These are phyloP conservation scores for Oryzias woworae DNA, from an alignment of 2,113 vertebrate genomes.

Conservation along the genomic window DNA sequence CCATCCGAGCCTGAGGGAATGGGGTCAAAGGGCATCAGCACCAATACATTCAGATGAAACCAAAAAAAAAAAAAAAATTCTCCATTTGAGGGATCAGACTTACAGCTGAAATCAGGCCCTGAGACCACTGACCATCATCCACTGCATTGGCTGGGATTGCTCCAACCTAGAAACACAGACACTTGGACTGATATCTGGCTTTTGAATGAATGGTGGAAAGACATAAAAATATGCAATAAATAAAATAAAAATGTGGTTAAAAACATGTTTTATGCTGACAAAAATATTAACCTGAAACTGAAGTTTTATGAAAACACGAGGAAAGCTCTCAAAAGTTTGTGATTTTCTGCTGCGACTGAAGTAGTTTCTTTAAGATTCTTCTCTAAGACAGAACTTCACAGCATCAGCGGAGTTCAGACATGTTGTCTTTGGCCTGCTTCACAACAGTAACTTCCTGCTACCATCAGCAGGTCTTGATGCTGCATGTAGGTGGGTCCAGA, in stretches of 20 bases:
- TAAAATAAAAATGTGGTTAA: not conserved
- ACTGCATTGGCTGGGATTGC: slow-evolving; percentile 91
- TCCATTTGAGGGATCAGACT: slow-evolving; percentile 64
- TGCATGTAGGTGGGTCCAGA: not conserved
- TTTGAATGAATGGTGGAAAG: not conserved
- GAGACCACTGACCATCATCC: slow-evolving; percentile 98
- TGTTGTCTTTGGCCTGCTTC: too few relatives aligned
- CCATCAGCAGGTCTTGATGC: too few relatives aligned
- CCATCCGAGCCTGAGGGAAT: slow-evolving; percentile 87
- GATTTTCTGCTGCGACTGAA: too few relatives aligned
- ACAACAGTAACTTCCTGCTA: too few relatives aligned
- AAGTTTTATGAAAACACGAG: too few relatives aligned
- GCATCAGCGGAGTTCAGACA: too few relatives aligned
- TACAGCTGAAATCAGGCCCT: slow-evolving; percentile 97
- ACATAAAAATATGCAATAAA: not conserved
- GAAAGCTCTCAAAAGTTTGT: too few relatives aligned
- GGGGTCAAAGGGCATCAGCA: not conserved
- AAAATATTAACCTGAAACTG: too few relatives aligned
- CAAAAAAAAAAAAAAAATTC: not conserved
- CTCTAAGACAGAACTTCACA: too few relatives aligned
- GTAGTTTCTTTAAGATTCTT: too few relatives aligned
- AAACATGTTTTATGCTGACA: too few relatives aligned
- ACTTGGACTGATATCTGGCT: not conserved
- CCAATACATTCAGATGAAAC: not conserved
- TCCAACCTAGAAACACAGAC: slow-evolving; percentile 81